A percentile compares a stretch with the other conserved stretches of the same genome.
Conservation (phyloP, 2,113 vertebrate genomes). For the Phaethon lepturus region DNA sequence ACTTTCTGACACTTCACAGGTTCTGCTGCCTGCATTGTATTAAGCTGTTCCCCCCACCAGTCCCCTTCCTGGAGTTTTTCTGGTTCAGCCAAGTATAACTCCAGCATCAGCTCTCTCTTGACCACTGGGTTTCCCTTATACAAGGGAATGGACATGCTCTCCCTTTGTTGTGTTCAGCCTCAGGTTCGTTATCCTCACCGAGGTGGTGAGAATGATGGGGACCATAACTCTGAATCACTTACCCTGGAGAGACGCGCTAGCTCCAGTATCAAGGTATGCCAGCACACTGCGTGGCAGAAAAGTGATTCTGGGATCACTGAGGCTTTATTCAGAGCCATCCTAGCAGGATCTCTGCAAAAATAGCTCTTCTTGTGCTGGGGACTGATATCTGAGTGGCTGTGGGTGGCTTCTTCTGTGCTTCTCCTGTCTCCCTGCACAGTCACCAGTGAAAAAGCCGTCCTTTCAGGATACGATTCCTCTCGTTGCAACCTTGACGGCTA, state of each 20-base stretch:
- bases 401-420: neutral
- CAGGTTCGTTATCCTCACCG: neutral
- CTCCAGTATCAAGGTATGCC: neutral
- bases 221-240: neutral
- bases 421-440: neutral
- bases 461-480: neutral
- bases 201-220: neutral
- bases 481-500: neutral
- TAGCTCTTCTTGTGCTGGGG: accelerated
- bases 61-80: neutral
- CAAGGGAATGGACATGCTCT: neutral
- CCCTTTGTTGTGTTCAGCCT: neutral
- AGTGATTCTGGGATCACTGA: neutral
- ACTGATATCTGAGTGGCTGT: neutral
- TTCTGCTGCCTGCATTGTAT: neutral
- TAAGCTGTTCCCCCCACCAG: neutral
- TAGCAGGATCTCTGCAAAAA: neutral
- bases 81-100: neutral
- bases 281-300: neutral
- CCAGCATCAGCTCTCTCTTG: neutral
- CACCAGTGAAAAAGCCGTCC: neutral
- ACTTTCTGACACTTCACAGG: neutral
- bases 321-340: neutral
- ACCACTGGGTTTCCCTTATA: neutral
- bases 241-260: neutral